A percentile compares a stretch with the other conserved stretches of the same genome.
phyloP scores from a whole-genome alignment of 2,797 vertebrate genomes.

The Lepus oiostolus region DNA sequence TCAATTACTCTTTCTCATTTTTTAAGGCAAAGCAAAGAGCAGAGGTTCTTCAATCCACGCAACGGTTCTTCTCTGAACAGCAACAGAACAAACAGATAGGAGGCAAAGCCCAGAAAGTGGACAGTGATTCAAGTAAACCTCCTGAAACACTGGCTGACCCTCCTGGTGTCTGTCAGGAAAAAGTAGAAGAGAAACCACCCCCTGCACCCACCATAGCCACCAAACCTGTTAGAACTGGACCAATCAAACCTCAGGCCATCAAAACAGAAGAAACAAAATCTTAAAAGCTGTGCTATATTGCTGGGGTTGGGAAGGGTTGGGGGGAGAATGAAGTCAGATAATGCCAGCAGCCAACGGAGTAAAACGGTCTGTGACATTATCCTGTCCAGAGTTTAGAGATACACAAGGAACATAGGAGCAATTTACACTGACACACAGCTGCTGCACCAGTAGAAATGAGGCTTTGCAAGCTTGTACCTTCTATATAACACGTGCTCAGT shows the following conservation, averaged over 20 bases:
- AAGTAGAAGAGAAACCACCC: conserved; percentile 92
- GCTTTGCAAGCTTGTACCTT: conserved; percentile 73
- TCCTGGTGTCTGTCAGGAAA: conserved; percentile 88
- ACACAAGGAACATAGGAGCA: conserved; percentile 45
- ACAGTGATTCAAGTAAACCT: conserved; percentile 89
- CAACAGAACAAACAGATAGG: conserved; percentile 94
- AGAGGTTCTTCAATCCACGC: conserved; percentile 99
- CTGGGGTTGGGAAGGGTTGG: conserved; percentile 11
- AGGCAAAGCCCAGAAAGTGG: conserved; percentile 92
- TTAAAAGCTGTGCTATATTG: conserved; percentile 81
- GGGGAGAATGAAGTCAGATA: conserved; percentile 61
- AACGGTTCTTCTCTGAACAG: conserved; percentile 99
- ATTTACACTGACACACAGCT: conserved; percentile 56
- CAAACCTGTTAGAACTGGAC: conserved; percentile 98
- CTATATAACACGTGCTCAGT: conserved; percentile 57
- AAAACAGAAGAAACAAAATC: conserved; percentile 99
- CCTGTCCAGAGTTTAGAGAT: conserved; percentile 63
- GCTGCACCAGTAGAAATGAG: conserved; percentile 43
- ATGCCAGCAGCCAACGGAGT: conserved; percentile 23
- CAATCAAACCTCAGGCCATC: conserved; percentile 99
- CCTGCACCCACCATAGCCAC: conserved; percentile 85
- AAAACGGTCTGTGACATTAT: conserved; percentile 50
- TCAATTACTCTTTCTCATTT: conserved; percentile 82
- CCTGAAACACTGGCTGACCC: conserved; percentile 87
- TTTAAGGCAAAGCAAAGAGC: conserved; percentile 98